Evolutionary conservation across 1,140 invertebrate genomes (phyloP).

Genomic region (Atta colombica): DNA sequence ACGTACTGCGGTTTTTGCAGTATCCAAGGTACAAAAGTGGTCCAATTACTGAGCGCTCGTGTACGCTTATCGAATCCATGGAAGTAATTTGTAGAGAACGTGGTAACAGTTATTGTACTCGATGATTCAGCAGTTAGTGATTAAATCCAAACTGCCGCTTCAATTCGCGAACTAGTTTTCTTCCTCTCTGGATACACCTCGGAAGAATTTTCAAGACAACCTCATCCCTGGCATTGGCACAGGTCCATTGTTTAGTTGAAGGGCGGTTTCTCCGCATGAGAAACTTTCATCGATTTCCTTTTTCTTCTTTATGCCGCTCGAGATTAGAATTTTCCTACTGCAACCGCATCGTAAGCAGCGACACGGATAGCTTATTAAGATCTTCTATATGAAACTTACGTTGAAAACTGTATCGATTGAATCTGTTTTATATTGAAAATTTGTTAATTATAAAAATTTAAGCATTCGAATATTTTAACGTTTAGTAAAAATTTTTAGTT

Average conservation of each 20-base stretch:
- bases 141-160: constrained; percentile 48
- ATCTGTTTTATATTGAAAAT: not conserved
- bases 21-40: not conserved
- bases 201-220: constrained; percentile 49
- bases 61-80: constrained; percentile 27
- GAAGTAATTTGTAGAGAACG: constrained; percentile 44
- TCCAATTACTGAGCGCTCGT: constrained; percentile 25
- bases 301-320: constrained; percentile 34
- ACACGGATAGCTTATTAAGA: not conserved
- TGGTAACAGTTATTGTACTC: constrained; percentile 20
- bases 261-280: constrained; percentile 54
- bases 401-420: not conserved
- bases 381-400: not conserved
- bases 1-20: not conserved
- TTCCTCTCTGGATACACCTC: not conserved
- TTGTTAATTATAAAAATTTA: not conserved
- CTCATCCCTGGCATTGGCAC: constrained; percentile 32
- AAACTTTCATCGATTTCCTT: constrained; percentile 53
- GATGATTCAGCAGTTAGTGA: constrained; percentile 41
- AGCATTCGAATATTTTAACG: not conserved
- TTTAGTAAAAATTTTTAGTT: not conserved
- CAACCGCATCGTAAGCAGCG: constrained; percentile 1
- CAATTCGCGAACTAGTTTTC: constrained; percentile 48
- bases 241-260: constrained; percentile 59
- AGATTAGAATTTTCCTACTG: constrained; percentile 47